Conservation (phyloP, 1,140 invertebrate genomes). For the Rhyacophila brunnea region DNA sequence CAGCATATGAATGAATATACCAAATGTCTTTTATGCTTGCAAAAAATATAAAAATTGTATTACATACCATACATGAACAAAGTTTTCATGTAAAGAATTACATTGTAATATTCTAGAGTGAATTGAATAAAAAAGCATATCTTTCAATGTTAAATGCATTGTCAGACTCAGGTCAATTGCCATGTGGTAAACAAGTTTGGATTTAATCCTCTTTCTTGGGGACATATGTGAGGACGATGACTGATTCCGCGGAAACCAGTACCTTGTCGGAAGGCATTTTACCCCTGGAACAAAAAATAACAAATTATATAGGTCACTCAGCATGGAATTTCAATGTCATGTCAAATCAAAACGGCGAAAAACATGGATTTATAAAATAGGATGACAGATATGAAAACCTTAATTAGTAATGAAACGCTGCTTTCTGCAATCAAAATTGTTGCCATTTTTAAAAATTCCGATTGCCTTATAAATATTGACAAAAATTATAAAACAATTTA, state of each 20-base stretch:
- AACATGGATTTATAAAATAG: too few species aligned
- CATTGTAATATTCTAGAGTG: background rate
- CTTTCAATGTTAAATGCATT: too few species aligned
- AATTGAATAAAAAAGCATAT: background rate
- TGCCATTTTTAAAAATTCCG: too few species aligned
- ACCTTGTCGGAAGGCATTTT: constrained; percentile 22
- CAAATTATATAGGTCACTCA: too few species aligned
- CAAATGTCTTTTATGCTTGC: background rate
- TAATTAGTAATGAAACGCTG: too few species aligned
- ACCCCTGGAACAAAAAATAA: constrained; percentile 25
- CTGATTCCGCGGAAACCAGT: constrained; percentile 21
- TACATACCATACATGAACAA: background rate
- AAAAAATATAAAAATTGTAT: background rate
- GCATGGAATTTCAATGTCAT: too few species aligned
- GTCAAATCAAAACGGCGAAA: too few species aligned
- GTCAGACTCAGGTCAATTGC: background rate
- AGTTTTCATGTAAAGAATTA: too few species aligned
- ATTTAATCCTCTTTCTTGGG: constrained; percentile 21
- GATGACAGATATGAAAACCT: too few species aligned
- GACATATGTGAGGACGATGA: constrained; percentile 29
- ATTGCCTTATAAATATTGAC: too few species aligned
- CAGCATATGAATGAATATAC: background rate
- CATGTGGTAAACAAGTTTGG: background rate
- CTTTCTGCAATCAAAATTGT: too few species aligned
- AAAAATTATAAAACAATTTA: too few species aligned